Conservation (phyloP, 2,113 vertebrate species). For the Morphnarchus princeps region DNA sequence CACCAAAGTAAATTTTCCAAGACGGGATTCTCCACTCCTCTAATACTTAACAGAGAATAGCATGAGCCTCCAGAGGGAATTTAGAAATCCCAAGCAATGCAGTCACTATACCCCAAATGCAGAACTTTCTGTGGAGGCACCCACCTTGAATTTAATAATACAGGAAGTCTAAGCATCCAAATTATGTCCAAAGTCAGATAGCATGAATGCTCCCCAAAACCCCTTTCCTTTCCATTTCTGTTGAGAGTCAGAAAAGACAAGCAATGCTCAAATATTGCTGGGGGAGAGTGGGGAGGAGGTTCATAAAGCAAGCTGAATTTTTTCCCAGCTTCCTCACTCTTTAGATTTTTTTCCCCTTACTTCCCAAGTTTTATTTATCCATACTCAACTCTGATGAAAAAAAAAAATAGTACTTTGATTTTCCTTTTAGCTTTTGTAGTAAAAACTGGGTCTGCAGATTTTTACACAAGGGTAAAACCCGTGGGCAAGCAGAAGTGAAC, state of each 20-base stretch:
- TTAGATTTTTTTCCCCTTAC: not conserved
- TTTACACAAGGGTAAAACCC: not conserved
- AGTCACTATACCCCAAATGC: fast-evolving
- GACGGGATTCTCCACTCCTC: not conserved
- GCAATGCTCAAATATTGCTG: not conserved
- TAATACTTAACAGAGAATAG: not conserved
- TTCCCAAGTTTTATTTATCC: constrained; percentile 26
- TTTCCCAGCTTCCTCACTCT: not conserved
- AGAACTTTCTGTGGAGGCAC: not conserved
- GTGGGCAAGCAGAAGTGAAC: not conserved
- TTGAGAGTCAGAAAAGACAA: not conserved
- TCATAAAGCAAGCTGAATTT: not conserved
- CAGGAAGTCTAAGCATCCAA: not conserved
- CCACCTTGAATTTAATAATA: not conserved
- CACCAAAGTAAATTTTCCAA: not conserved
- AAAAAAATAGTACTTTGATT: not conserved
- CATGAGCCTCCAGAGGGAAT: not conserved
- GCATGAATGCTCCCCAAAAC: not conserved
- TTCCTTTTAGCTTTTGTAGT: not conserved
- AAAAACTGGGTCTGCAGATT: not conserved
- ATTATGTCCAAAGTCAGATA: not conserved
- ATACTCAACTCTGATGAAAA: not conserved
- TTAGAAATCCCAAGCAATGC: not conserved
- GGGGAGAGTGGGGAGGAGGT: fast-evolving
- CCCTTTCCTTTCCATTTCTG: not conserved